phyloP scores from a whole-genome alignment of 64 coral and sea anemone species.

The Catalaphyllia jardinei region DNA sequence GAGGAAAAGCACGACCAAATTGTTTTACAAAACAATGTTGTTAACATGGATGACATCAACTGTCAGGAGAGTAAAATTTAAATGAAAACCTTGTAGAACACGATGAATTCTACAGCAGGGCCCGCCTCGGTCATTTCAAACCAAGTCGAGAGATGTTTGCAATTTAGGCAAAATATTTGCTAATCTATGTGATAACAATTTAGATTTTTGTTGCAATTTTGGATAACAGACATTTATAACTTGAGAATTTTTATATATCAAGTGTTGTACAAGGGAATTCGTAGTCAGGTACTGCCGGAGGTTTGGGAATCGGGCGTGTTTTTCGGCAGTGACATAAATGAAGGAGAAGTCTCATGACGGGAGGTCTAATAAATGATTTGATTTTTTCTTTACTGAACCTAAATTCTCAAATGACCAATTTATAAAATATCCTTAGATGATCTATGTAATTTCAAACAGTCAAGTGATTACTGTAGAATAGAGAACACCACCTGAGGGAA shows the following conservation, averaged over 20 bases:
- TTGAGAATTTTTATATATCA: conserved; percentile 4
- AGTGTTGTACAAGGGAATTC: not conserved
- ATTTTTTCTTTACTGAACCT: too few relatives aligned
- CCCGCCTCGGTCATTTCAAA: not conserved
- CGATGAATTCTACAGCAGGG: not conserved
- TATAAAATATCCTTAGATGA: too few relatives aligned
- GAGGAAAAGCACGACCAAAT: conserved; percentile 74
- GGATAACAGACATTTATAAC: not conserved
- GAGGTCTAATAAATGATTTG: too few relatives aligned
- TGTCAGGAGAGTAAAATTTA: conserved; percentile 94
- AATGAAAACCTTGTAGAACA: not conserved
- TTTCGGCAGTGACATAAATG: too few relatives aligned
- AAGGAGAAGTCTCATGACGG: too few relatives aligned
- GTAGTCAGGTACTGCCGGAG: not conserved
- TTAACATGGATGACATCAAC: conserved; percentile 70
- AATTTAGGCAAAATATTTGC: conserved; percentile 2
- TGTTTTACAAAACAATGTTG: conserved; percentile 55
- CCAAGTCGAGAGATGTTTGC: not conserved
- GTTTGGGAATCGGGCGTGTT: too few relatives aligned
- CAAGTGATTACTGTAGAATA: too few relatives aligned
- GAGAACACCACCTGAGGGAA: too few relatives aligned
- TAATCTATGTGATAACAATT: conserved; percentile 3
- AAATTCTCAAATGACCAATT: too few relatives aligned
- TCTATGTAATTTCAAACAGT: too few relatives aligned
- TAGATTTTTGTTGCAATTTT: conserved; percentile 22